phyloP scores from a whole-genome alignment of 2,797 vertebrate genomes.

The Muscicapa comitata region DNA sequence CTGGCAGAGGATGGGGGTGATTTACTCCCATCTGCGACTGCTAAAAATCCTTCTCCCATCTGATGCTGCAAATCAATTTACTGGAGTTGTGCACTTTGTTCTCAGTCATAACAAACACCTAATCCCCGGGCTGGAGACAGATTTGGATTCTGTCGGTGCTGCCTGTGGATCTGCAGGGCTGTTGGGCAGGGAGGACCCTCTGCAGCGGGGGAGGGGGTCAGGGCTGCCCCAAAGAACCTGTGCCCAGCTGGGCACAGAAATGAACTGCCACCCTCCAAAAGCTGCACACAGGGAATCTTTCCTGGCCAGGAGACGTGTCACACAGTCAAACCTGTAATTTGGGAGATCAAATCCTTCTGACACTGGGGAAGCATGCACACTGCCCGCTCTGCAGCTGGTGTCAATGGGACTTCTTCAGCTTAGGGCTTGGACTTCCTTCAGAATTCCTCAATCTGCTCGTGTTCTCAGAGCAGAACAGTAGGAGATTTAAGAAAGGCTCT shows the following conservation, averaged over 20 bases:
- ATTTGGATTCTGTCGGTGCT: not conserved
- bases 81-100: conserved; percentile 31
- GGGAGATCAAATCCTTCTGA: not conserved
- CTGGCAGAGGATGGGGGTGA: not conserved
- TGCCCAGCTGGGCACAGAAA: not conserved
- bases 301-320: not conserved
- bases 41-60: not conserved
- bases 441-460: not conserved
- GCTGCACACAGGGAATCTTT: not conserved
- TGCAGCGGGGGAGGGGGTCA: not conserved
- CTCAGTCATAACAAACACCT: not conserved
- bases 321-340: not conserved
- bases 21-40: not conserved
- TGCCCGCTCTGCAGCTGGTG: not conserved
- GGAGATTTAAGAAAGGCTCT: not conserved
- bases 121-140: conserved; percentile 26
- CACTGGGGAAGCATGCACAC: not conserved
- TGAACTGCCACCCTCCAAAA: not conserved
- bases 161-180: not conserved
- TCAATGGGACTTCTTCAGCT: not conserved
- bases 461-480: not conserved
- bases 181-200: not conserved
- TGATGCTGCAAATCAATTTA: not conserved
- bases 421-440: not conserved
- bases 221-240: not conserved